Evolutionary conservation across 2,113 vertebrate species (phyloP), one percentile per base, ranked within the genome.

Genomic region (Naja naja): DNA sequence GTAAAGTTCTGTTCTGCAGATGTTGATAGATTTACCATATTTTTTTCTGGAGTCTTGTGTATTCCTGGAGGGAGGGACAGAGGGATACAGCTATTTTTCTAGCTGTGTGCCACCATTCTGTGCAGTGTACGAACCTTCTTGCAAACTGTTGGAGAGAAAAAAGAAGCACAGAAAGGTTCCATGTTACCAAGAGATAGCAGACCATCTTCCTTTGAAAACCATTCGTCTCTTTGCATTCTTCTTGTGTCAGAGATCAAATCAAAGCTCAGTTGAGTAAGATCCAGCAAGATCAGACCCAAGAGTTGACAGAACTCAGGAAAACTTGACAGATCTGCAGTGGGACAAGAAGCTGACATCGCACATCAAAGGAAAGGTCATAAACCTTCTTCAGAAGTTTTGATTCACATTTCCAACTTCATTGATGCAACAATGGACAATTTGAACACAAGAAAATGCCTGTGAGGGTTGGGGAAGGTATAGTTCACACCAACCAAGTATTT

Each of bases 1-100:
- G 88, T 60, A 49, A 93, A 94, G 89, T 91, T 52, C 69, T 74
- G 20, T 45, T 4, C 34, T 39, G 43, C 89, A 14, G 85, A 89
- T 85, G 93, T 93, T 56, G 54, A 45, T 12, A 69, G 91, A 89
- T 43, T 0, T 93, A 92, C 58, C 64, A 58, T 92, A 5, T 92
- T n/a, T n/a, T n/a, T n/a, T n/a, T n/a, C n/a, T n/a, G n/a, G n/a
- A n/a, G n/a, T n/a, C n/a, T n/a, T n/a, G n/a, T n/a, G n/a, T n/a
- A n/a, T n/a, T n/a, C n/a, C n/a, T n/a, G n/a, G n/a, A n/a, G n/a
- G n/a, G n/a, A n/a, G n/a, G n/a, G n/a, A n/a, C n/a, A n/a, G n/a
- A n/a, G n/a, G n/a, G n/a, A n/a, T n/a, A n/a, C n/a, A n/a, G n/a
- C n/a, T 74, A 81, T 23, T 95, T 95, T 91, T 93, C 49, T 74